phyloP scores from a whole-genome alignment of 2,888 invertebrate genomes.

The Blera fallax region DNA sequence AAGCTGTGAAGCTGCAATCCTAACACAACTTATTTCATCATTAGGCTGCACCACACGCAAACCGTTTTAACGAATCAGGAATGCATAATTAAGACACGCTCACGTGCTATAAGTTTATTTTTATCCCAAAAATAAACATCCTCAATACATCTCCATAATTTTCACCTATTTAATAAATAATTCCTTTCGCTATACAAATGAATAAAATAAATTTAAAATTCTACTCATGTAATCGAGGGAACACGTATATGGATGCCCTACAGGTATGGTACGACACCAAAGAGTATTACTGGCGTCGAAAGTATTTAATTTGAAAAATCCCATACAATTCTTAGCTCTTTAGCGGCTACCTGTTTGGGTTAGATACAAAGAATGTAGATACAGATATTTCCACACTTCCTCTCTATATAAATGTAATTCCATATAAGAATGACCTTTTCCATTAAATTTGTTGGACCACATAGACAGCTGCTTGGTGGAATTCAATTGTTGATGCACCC shows the following conservation, averaged over 20 bases:
- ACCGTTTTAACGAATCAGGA: background rate
- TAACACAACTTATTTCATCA: background rate
- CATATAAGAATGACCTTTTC: slow-evolving; percentile 27
- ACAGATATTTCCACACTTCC: background rate
- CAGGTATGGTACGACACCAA: slow-evolving; percentile 25
- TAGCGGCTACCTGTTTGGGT: slow-evolving; percentile 12
- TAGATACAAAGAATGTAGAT: background rate
- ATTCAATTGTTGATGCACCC: slow-evolving; percentile 3
- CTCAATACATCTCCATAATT: slow-evolving; percentile 56
- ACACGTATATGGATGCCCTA: slow-evolving; percentile 34
- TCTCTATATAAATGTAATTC: background rate
- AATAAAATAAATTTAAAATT: slow-evolving; percentile 31
- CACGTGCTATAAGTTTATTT: slow-evolving; percentile 18
- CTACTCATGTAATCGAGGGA: slow-evolving; percentile 39
- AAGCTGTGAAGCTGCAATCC: too few species aligned
- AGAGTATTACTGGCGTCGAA: slow-evolving; percentile 22
- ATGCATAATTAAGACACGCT: background rate
- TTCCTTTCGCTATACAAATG: slow-evolving; percentile 13
- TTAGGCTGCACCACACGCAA: slow-evolving; percentile 4
- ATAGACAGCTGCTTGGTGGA: background rate
- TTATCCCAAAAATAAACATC: slow-evolving; percentile 51
- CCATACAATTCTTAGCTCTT: background rate
- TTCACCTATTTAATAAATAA: slow-evolving; percentile 38
- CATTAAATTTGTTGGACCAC: background rate
- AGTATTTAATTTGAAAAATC: slow-evolving; percentile 23